Conservation (phyloP, 2,113 vertebrate species). For the Nicator chloris region DNA sequence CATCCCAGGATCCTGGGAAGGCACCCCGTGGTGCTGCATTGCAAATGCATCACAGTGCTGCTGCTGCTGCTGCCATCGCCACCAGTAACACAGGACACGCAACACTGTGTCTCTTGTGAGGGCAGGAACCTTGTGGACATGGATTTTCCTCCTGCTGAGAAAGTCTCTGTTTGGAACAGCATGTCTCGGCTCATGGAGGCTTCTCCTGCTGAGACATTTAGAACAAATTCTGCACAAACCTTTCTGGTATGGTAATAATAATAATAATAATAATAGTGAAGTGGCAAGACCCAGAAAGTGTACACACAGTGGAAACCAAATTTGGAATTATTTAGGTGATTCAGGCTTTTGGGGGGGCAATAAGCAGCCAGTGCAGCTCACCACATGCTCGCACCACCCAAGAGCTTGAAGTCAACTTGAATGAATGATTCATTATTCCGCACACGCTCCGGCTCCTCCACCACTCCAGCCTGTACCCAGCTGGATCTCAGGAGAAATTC, state of each 20-base stretch:
- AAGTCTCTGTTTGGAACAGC: not conserved
- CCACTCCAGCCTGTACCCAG: conserved; percentile 15
- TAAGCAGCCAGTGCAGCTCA: not conserved
- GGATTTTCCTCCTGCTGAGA: not conserved
- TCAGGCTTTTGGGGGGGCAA: not conserved
- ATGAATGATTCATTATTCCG: conserved; percentile 19
- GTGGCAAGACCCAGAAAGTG: not conserved
- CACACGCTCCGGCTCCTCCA: not conserved
- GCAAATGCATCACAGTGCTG: not conserved
- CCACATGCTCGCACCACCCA: not conserved
- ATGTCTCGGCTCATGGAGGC: rapidly evolving
- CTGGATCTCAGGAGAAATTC: conserved; percentile 48
- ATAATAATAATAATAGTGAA: not conserved
- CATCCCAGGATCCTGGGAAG: not conserved
- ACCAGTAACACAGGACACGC: not conserved
- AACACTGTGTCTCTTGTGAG: not conserved
- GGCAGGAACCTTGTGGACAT: not conserved
- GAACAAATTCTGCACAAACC: not conserved
- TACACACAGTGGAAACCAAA: not conserved
- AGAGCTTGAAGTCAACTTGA: not conserved
- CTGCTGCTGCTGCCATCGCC: not conserved
- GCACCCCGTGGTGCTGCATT: not conserved
- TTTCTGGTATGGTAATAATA: not conserved
- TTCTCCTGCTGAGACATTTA: not conserved
- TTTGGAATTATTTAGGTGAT: not conserved